These are phyloP conservation scores for Subacronicta megacephala DNA, from an alignment of 2,888 invertebrate species.

Conservation along the genomic window DNA sequence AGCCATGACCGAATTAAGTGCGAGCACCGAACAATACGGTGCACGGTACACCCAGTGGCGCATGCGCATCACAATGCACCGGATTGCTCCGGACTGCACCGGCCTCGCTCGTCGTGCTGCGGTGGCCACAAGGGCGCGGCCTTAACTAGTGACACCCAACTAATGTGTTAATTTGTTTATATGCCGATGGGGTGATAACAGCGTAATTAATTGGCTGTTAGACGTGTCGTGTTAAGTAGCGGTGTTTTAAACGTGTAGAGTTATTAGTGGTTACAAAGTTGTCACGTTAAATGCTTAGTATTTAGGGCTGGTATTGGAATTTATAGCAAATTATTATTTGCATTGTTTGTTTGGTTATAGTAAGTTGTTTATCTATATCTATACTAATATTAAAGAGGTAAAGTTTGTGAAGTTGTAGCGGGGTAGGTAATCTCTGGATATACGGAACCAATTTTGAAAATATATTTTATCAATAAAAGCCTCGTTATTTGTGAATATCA, in stretches of 20 bases:
- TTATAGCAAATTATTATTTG: too few relatives aligned
- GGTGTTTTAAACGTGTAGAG: conserved; percentile 8
- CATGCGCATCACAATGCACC: conserved; percentile 50
- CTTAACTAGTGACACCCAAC: conserved; percentile 50
- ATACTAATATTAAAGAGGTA: too few relatives aligned
- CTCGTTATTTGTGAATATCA: too few relatives aligned
- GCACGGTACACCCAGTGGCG: conserved; percentile 7
- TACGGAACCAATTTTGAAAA: too few relatives aligned
- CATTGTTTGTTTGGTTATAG: too few relatives aligned
- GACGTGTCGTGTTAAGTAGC: conserved; percentile 19
- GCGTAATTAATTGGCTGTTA: conserved; percentile 24
- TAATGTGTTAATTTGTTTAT: conserved; percentile 45
- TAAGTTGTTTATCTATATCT: too few relatives aligned
- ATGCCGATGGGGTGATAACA: conserved; percentile 19
- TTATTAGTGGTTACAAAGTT: conserved; percentile 20
- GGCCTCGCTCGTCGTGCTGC: conserved; percentile 52
- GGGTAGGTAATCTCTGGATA: too few relatives aligned
- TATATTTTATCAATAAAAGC: too few relatives aligned
- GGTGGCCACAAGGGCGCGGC: conserved; percentile 52
- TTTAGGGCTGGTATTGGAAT: too few relatives aligned
- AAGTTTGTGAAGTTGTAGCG: too few relatives aligned
- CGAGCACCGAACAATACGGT: conserved; percentile 46
- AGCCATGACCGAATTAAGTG: conserved; percentile 54
- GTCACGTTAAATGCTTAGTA: background rate
- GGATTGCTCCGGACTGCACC: conserved; percentile 50